These are phyloP conservation scores for Tragelaphus buxtoni DNA, from an alignment of 2,113 vertebrate genomes.

Conservation along the genomic window DNA sequence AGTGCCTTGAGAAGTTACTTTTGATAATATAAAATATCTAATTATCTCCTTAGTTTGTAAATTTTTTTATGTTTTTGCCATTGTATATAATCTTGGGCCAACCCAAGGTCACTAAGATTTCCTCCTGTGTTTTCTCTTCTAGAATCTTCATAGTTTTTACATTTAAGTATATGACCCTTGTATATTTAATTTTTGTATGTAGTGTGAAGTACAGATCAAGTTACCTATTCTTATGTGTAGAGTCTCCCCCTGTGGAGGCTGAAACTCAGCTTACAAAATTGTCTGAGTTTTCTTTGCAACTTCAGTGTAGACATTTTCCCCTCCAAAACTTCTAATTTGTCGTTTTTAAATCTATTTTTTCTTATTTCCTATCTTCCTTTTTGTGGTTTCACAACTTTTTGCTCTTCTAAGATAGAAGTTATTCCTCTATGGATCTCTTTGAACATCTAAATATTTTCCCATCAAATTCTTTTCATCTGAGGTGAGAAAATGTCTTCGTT, in stretches of 20 bases:
- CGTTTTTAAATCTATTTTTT: not conserved
- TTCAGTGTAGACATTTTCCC: not conserved
- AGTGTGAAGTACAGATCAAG: not conserved
- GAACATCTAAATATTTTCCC: not conserved
- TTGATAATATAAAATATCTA: not conserved
- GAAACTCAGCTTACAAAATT: not conserved
- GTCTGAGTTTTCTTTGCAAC: not conserved
- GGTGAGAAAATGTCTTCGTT: not conserved
- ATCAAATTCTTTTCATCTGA: not conserved
- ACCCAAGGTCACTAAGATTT: not conserved
- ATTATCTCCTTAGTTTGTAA: not conserved
- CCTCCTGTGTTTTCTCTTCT: not conserved
- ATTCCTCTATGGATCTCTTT: not conserved
- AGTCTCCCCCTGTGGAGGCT: not conserved
- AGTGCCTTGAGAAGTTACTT: not conserved
- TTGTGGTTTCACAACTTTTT: not conserved
- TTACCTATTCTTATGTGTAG: not conserved
- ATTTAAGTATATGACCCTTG: not conserved
- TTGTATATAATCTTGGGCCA: not conserved
- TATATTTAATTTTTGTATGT: not conserved
- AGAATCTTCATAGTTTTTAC: not conserved
- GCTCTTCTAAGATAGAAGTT: not conserved
- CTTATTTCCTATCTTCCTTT: not conserved
- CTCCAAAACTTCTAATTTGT: not conserved
- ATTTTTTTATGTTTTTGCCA: not conserved